These are phyloP conservation scores for Labeo rohita DNA, from an alignment of 2,113 vertebrate genomes.

Conservation along the genomic window DNA sequence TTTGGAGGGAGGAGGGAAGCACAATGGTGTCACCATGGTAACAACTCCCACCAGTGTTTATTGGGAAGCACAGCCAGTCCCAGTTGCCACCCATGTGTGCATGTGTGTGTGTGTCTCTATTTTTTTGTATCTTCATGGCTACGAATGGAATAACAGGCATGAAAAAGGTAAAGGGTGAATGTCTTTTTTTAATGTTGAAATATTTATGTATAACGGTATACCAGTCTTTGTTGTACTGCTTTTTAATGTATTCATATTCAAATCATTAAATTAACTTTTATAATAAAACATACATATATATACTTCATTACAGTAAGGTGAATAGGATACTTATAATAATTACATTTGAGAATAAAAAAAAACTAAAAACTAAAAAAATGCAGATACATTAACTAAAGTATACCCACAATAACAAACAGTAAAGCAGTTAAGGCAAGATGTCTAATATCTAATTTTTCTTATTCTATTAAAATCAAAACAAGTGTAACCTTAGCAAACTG, in stretches of 20 bases:
- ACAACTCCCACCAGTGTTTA: constrained; percentile 91
- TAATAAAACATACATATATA: too few species aligned
- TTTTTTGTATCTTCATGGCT: constrained; percentile 7
- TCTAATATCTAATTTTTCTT: neutral
- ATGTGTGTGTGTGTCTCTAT: constrained; percentile 19
- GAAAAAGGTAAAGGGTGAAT: neutral
- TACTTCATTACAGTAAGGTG: neutral
- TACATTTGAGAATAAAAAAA: neutral
- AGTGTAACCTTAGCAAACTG: neutral
- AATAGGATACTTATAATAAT: neutral
- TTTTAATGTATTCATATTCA: neutral
- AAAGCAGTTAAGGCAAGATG: neutral
- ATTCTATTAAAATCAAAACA: neutral
- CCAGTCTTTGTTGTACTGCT: neutral
- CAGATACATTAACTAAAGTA: neutral
- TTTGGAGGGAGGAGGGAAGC: constrained; percentile 68
- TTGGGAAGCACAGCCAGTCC: constrained; percentile 77
- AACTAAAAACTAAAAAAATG: neutral
- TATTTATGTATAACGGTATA: neutral
- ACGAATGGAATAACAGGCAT: neutral
- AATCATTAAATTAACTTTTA: neutral
- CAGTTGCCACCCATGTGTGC: constrained; percentile 65
- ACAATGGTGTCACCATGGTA: constrained; percentile 85
- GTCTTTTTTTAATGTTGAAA: neutral
- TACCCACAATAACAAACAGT: neutral